Conservation (phyloP, 2,797 vertebrate genomes). For the Anniella stebbinsi region DNA sequence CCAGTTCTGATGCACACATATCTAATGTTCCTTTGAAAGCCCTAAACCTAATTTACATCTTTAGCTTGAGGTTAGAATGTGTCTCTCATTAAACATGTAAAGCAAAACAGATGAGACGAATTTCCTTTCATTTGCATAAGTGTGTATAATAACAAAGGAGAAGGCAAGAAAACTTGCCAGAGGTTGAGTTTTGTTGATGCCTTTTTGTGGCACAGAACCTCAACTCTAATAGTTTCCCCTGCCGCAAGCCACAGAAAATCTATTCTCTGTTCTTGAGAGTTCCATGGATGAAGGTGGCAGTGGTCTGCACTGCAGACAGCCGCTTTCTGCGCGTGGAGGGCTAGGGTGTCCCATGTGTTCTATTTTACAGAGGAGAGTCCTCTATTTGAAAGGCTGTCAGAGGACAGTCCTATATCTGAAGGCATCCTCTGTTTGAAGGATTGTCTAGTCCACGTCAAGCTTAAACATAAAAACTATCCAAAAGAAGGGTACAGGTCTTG, state of each 20-base stretch:
- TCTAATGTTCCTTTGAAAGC: slow-evolving; percentile 11
- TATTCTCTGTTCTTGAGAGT: slow-evolving; percentile 2
- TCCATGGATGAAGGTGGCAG: neutral
- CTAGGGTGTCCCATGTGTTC: too few relatives aligned
- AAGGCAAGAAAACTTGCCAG: slow-evolving; percentile 38
- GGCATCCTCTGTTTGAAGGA: too few relatives aligned
- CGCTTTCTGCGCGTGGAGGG: too few relatives aligned
- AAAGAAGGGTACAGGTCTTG: too few relatives aligned
- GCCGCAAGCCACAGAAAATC: slow-evolving; percentile 3
- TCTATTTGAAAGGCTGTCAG: too few relatives aligned
- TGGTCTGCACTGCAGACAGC: too few relatives aligned
- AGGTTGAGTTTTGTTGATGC: slow-evolving; percentile 19
- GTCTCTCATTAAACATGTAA: slow-evolving; percentile 31
- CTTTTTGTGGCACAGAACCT: slow-evolving; percentile 14
- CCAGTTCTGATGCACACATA: neutral
- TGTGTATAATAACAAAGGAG: slow-evolving; percentile 45
- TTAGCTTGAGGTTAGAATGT: slow-evolving; percentile 42
- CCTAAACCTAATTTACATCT: slow-evolving; percentile 37
- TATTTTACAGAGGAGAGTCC: too few relatives aligned
- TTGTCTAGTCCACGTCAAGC: too few relatives aligned
- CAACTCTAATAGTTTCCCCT: slow-evolving; percentile 12
- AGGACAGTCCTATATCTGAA: too few relatives aligned
- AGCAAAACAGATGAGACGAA: slow-evolving; percentile 46
- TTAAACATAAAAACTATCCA: too few relatives aligned
- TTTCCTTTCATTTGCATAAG: slow-evolving; percentile 49